Evolutionary conservation across 1,140 invertebrate species (phyloP), one percentile per base, ranked within the genome.

Genomic region (Lycorma delicatula): DNA sequence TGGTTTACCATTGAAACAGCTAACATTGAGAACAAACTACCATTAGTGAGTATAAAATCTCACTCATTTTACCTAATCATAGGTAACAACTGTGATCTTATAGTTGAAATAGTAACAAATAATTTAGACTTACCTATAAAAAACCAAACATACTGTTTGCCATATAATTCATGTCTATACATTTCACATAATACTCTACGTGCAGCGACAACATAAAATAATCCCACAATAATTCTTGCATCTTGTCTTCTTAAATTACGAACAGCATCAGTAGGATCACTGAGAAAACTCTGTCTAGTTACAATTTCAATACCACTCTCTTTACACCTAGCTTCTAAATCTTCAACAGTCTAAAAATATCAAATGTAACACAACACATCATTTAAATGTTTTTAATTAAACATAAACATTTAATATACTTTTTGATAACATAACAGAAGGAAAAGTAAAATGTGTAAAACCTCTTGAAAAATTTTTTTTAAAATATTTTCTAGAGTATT

Each of bases 91-190:
- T n/a, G n/a, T n/a, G n/a, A n/a, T n/a, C n/a, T n/a, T n/a, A n/a
- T n/a, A n/a, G n/a, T n/a, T n/a, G n/a, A n/a, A n/a, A n/a, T n/a
- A n/a, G n/a, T n/a, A n/a, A n/a, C n/a, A n/a, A n/a, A n/a, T n/a
- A n/a, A n/a, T n/a, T n/a, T n/a, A n/a, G 11, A 75, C 80, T 81
- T 71, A 87, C 93, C 97, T 67, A 99, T 98, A 72, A 99, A 96
- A 72, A 98, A 97, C 97, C 97, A 99, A 0, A 99, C 96, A 75
- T 98, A 94, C 31, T 90, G 90, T 66, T 92, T 91, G 2, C 96
- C 97, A 69, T 93, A 98, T 1, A 99, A 76, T 47, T 87, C 86
- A 62, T 97, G 89, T 66, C 93, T 93, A 73, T 94, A 98, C 64
- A 98, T 84, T 76, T 99, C 95, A 73, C 97, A 99, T 2, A 99